Evolutionary conservation across 2,888 invertebrate genomes (phyloP).

Genomic region (Leistus spinibarbis): DNA sequence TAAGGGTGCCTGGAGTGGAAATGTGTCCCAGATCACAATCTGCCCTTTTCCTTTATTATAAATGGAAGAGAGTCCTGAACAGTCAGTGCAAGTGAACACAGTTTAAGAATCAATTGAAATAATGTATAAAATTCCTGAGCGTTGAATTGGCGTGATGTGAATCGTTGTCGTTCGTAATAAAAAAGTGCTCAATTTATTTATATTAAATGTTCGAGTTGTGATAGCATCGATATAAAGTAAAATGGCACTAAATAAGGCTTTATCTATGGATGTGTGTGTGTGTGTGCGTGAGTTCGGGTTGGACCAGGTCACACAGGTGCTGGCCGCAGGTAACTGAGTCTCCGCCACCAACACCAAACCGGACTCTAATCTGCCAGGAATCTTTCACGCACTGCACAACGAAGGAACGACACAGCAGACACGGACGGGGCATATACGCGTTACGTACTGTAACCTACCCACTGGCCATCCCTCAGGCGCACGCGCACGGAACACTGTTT

Average conservation of each 20-base stretch:
- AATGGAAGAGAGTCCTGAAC: no score
- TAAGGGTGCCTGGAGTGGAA: not conserved
- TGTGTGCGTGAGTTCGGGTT: slow-evolving; percentile 5
- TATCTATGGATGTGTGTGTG: not conserved
- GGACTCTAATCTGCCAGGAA: not conserved
- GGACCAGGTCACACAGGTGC: slow-evolving; percentile 20
- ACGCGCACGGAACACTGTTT: no score
- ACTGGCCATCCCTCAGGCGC: no score
- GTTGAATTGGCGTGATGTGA: not conserved
- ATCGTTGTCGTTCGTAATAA: not conserved
- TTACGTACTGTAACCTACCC: no score
- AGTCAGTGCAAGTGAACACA: no score
- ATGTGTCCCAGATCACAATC: not conserved
- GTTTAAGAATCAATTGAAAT: no score
- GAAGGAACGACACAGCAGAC: not conserved
- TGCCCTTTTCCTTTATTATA: no score
- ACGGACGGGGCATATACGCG: not conserved
- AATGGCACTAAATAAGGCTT: slow-evolving; percentile 5
- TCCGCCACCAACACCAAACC: not conserved
- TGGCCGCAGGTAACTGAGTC: slow-evolving; percentile 11
- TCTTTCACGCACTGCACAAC: not conserved
- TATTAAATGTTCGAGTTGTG: slow-evolving; percentile 5
- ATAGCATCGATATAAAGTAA: not conserved
- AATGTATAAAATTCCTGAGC: no score
- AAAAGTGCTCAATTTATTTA: not conserved